A percentile compares a stretch with the other conserved stretches of the same genome.
Evolutionary conservation across 2,797 vertebrate genomes (phyloP).

Genomic region (Petrocephalus sullivani): DNA sequence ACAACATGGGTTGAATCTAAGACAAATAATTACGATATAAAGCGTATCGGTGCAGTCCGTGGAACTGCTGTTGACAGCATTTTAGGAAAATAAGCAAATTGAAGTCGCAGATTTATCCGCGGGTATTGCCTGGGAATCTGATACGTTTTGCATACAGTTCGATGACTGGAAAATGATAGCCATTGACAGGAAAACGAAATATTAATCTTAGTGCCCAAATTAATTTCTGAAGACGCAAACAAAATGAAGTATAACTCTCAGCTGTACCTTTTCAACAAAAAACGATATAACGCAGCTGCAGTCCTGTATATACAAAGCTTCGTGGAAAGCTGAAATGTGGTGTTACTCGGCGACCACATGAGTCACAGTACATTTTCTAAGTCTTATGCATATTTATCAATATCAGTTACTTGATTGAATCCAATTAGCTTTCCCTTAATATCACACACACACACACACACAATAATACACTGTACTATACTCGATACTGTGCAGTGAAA

Average conservation of each 20-base stretch:
- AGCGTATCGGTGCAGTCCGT: constrained; percentile 43
- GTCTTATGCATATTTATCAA: not conserved
- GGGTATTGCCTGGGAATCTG: not conserved
- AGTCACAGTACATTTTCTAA: not conserved
- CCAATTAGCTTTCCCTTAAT: not conserved
- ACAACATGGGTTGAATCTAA: constrained; percentile 80
- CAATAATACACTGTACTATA: not conserved
- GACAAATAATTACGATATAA: constrained; percentile 64
- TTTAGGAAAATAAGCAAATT: constrained; percentile 26
- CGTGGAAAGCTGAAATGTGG: not conserved
- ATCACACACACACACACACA: not conserved
- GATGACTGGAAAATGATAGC: not conserved
- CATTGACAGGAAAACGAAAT: not conserved
- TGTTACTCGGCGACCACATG: not conserved
- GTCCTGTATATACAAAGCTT: not conserved
- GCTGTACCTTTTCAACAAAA: not conserved
- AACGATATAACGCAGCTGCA: not conserved
- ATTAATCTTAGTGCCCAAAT: not conserved
- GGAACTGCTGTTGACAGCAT: constrained; percentile 37
- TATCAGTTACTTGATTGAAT: not conserved
- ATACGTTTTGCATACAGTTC: not conserved
- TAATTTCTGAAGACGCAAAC: not conserved
- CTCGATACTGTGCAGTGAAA: not conserved
- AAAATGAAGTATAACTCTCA: not conserved
- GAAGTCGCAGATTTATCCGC: not conserved